Base-by-base conservation (phyloP, 2,888 invertebrate genomes). In the Eudiplozoon nipponicum region DNA sequence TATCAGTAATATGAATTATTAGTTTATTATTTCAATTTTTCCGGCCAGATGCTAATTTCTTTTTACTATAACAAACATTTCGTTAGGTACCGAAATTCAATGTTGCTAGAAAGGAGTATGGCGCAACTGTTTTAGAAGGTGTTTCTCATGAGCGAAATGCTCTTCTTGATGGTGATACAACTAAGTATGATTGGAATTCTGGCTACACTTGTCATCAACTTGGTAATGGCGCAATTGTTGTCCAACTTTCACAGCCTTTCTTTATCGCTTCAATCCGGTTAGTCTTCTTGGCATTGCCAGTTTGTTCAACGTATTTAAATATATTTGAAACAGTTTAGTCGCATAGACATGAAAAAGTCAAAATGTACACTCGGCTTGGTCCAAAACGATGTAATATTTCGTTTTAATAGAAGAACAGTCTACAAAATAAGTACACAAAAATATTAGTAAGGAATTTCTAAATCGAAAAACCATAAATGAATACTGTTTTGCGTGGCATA, bases 141-240 rank as follows among this genome's bases (percentile, higher is more conserved):
- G 90, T 94, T 5, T 68, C 69, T 52, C 72, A 90, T 9, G 72
- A 74, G 34, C 68, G 86, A 47, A 84, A 94, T 65, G 76, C 81
- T 1, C 66, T 94, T 9, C 67, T 94, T 44, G 86, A 94, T 65
- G 90, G 90, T 11, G 80, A 90, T 58, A 75, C 70, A 39, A 68
- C 71, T 51, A 72, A 75, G 61, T 94, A 90, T 60, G 84, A 90
- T 64, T 90, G 86, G 86, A 90, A 94, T 61, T 75, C 74, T 39
- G 86, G 86, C 46, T 90, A 86, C 61, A 86, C 84, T 3, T 86
- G 84, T 59, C 84, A 86, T 47, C 84, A 84, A 61, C 51, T 57
- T 39, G 57, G 57, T 22, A 55, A 39, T 48, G 86, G 90, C 43
- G 71, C 76, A 49, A 84, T 94, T 53, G 68, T 80, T 49, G 73